Evolutionary conservation across 2,797 vertebrate species (phyloP).

Genomic region (Hapalemur alaotrensis): DNA sequence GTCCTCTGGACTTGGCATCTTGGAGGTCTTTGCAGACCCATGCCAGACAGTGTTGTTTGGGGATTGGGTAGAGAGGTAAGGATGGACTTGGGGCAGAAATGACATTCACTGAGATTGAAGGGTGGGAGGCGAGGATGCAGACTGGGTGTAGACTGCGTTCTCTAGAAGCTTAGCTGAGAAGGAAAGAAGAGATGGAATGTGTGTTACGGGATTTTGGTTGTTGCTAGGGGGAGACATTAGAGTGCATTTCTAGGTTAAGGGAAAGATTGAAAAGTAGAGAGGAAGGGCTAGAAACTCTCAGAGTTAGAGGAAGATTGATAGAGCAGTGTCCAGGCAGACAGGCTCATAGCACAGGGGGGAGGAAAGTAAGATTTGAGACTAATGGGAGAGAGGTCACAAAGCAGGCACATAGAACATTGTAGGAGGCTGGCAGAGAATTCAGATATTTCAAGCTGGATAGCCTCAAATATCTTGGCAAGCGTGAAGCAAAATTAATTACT

Average conservation of each 20-base stretch:
- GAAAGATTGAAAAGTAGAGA: neutral
- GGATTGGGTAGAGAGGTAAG: neutral
- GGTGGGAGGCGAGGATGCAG: neutral
- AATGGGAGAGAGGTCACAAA: neutral
- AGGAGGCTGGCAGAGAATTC: neutral
- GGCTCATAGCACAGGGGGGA: neutral
- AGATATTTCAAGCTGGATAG: neutral
- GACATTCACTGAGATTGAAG: neutral
- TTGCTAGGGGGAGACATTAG: neutral
- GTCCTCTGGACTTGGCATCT: neutral
- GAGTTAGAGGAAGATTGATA: neutral
- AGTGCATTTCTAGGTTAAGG: neutral
- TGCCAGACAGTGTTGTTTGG: neutral
- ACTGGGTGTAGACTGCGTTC: neutral
- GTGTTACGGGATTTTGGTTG: neutral
- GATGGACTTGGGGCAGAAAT: neutral
- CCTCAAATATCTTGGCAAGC: neutral
- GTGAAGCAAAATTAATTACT: neutral
- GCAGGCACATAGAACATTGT: neutral
- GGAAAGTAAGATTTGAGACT: neutral
- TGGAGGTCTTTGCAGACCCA: neutral
- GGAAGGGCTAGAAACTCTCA: neutral
- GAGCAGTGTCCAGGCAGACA: neutral
- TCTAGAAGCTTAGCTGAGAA: neutral
- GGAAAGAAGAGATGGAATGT: neutral